Evolutionary conservation across 2,797 vertebrate genomes (phyloP), one percentile per base, ranked within the genome.

Genomic region (Thamnophis elegans): DNA sequence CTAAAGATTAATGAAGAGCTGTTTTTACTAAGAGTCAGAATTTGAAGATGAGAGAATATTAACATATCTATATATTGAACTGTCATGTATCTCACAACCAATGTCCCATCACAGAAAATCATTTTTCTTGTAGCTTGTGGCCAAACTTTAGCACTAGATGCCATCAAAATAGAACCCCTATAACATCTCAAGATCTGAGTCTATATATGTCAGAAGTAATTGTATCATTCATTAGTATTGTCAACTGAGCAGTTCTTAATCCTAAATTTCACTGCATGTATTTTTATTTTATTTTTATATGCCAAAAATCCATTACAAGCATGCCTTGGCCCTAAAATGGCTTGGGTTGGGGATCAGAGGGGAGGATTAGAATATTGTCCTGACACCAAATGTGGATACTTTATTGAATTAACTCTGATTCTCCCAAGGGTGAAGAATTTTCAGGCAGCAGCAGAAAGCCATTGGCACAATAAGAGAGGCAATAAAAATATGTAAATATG

Each of bases 391-490:
- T 92, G 42, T 95, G 94, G 94, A 90, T 59, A 47, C 42, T 68
- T 55, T 53, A 89, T 94, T 93, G 94, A 92, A 94, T 94, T 94
- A 89, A 89, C 82, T 89, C 91, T 95, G 94, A 73, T 95, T 94
- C 91, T 94, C 88, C 90, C 94, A 96, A 95, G 91, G 91, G 91
- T 26, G 36, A 51, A 59, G 90, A 92, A 95, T 96, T 94, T 96
- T 20, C 36, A 93, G 94, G 93, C 65, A 90, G 92, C 95, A 92
- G 94, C 59, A 91, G 89, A 55, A 90, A 90, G 90, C 90, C 18
- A 0, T 94, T 92, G 94, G 16, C 91, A 91, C 93, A 94, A 91
- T 94, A 93, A 94, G 94, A 96, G 89, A 88, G 3, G 26, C 8
- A 78, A 90, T 5, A 92, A 91, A 28, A 94, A 85, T 94, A 91